A percentile compares a stretch with the other conserved stretches of the same genome.
phyloP scores from a whole-genome alignment of 2,113 vertebrate species.

The Percina caprodes region DNA sequence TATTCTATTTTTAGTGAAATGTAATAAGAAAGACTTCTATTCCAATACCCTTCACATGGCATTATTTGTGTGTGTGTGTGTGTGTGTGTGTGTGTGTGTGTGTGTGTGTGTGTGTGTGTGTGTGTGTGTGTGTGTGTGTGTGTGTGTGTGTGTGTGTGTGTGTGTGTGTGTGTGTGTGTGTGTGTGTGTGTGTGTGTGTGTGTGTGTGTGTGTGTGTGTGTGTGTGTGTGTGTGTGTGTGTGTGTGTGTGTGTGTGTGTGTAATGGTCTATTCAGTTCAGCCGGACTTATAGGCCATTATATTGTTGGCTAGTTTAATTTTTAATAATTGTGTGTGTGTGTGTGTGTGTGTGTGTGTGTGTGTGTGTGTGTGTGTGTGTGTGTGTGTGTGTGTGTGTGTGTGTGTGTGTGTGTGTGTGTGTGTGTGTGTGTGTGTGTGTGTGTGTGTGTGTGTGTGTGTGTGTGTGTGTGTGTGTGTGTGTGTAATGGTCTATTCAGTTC shows the following conservation, averaged over 20 bases:
- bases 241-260: no score
- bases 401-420: background rate
- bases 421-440: no score
- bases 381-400: conserved; percentile 11
- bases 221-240: no score
- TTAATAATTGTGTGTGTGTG: no score
- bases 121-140: conserved; percentile 8
- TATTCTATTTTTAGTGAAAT: background rate
- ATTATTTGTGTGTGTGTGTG: conserved; percentile 1
- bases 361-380: background rate
- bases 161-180: background rate
- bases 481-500: no score
- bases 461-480: background rate
- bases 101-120: background rate
- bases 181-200: no score
- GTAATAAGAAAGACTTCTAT: conserved; percentile 17
- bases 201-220: no score
- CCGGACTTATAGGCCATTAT: no score
- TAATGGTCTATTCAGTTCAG: no score
- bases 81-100: conserved; percentile 9
- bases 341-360: background rate
- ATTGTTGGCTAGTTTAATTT: no score
- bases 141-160: background rate
- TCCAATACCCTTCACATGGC: conserved; percentile 24
- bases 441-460: no score